Evolutionary conservation across 2,113 vertebrate species (phyloP), one percentile per base, ranked within the genome.

Genomic region (Lampris megalopsis): DNA sequence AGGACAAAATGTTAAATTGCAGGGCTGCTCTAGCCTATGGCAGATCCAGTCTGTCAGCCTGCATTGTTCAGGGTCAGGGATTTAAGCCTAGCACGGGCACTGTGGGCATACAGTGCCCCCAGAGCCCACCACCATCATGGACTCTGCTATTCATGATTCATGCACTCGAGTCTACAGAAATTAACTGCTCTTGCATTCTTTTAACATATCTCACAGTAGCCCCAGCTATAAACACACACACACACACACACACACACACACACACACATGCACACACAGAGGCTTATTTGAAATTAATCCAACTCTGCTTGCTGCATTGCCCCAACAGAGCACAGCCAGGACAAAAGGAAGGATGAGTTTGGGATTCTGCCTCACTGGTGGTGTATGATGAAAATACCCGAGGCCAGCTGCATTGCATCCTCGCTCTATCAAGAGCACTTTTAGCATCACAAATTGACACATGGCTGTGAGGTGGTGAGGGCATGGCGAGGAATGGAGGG

Each of bases 31-130:
- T 13, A 3, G 56, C 65, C 61, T n/a, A 9, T 52, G 9, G 53
- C 71, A 62, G 68, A 37, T 50, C 65, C 50, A 4, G 37, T 9
- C 80, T 68, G 74, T 77, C 80, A 59, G 45, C n/a, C 60, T 38
- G 8, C 36, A 68, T 58, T 43, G 58, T 72, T 69, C 43, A 42
- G 69, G 75, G 65, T 53, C 64, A 63, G 57, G 66, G 43, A 42
- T 69, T 42, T 38, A 50, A 53, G 53, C 63, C 63, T 45, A 11
- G 41, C 66, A 6, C 13, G 52, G 41, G n/a, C 24, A 6, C 13
- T 42, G 13, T n/a, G 37, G 58, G 58, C 57, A 60, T 24, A 45
- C 43, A 45, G 69, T 37, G 8, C 47, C 40, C 41, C 38, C 37
- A 2, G 4, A 45, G 43, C 43, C 43, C 43, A 7, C 43, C 61